Evolutionary conservation across 2,797 vertebrate species (phyloP).

Genomic region (Hemitrygon akajei): DNA sequence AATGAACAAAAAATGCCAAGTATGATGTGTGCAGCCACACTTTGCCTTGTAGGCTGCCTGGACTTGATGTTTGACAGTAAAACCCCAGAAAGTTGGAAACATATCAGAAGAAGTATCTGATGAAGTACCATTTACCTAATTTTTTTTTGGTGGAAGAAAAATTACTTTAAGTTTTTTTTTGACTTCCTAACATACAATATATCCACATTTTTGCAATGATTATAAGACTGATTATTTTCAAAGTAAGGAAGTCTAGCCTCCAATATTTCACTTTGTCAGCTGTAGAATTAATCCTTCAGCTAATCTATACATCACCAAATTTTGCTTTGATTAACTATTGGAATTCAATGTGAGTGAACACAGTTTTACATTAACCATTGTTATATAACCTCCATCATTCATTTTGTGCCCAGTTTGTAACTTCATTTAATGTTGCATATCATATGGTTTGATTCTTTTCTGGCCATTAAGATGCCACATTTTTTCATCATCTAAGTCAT

Average conservation of each 20-base stretch:
- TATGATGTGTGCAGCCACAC: neutral
- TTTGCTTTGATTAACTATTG: neutral
- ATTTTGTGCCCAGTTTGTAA: neutral
- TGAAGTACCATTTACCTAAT: too few species aligned
- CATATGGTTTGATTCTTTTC: neutral
- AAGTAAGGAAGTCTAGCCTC: neutral
- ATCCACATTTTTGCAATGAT: neutral
- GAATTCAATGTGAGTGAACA: neutral
- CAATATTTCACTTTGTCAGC: neutral
- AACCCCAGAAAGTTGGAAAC: neutral
- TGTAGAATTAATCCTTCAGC: neutral
- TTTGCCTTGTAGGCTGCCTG: neutral
- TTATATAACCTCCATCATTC: neutral
- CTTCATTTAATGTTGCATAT: neutral
- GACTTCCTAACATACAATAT: neutral
- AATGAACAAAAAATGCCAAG: too few species aligned
- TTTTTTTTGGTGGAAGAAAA: neutral
- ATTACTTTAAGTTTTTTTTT: neutral
- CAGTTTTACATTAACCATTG: neutral
- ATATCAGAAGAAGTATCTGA: neutral
- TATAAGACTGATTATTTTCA: neutral
- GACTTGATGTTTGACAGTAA: neutral
- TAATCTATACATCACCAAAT: neutral
- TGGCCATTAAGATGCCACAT: neutral
- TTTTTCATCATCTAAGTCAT: conserved; percentile 6